phyloP scores from a whole-genome alignment of 2,888 invertebrate genomes.

The Ferrisia virgata region DNA sequence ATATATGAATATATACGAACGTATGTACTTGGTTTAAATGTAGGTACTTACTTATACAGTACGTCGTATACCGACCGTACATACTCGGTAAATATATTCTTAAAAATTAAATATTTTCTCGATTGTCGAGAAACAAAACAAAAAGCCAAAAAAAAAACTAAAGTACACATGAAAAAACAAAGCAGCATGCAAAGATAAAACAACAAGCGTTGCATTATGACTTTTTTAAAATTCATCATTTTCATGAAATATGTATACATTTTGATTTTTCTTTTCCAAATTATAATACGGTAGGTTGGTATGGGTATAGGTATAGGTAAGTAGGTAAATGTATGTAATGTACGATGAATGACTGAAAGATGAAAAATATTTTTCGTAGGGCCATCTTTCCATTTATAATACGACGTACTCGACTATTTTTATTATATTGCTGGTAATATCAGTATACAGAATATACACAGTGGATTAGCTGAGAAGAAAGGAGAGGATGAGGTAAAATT shows the following conservation, averaged over 20 bases:
- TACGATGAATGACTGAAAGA: neutral
- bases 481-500: too few relatives aligned
- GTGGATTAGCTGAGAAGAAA: too few relatives aligned
- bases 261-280: neutral
- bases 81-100: neutral
- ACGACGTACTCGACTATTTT: neutral
- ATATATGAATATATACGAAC: too few relatives aligned
- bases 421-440: neutral
- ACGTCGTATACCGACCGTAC: too few relatives aligned
- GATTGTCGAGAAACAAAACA: neutral
- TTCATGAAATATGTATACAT: neutral
- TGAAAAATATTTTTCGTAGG: neutral
- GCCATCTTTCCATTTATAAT: neutral
- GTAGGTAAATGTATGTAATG: too few relatives aligned
- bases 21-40: neutral
- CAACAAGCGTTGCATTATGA: neutral
- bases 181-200: neutral
- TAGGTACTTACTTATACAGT: neutral
- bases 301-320: neutral
- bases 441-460: too few relatives aligned
- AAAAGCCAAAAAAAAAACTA: neutral
- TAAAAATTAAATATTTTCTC: neutral
- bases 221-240: neutral
- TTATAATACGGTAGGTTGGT: neutral
- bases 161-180: neutral